Percentiles rank a stretch among this genome's conserved stretches.
These are phyloP conservation scores for Lutjanus erythropterus DNA, from an alignment of 2,113 vertebrate genomes.

Conservation along the genomic window DNA sequence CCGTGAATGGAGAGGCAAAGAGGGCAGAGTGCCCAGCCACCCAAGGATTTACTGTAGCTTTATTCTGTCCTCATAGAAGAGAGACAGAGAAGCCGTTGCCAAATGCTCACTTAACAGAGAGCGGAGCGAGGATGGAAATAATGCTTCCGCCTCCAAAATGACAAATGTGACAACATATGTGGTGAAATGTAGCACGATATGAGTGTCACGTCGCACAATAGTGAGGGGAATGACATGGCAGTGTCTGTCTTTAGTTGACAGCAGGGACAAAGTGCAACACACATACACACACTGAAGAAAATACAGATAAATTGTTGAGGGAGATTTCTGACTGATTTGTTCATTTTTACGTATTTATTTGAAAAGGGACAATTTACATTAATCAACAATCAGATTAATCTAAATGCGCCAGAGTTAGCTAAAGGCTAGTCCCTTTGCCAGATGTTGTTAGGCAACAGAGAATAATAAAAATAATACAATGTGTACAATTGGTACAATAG, in stretches of 20 bases:
- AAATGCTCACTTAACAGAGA: constrained; percentile 19
- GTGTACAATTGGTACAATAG: too few species aligned
- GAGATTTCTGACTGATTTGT: not conserved
- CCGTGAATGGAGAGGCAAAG: constrained; percentile 9
- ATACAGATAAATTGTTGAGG: not conserved
- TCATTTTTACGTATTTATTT: too few species aligned
- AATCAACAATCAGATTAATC: too few species aligned
- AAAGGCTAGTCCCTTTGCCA: too few species aligned
- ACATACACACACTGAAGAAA: not conserved
- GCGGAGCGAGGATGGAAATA: not conserved
- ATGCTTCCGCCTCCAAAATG: not conserved
- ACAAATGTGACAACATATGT: not conserved
- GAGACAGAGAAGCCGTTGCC: not conserved
- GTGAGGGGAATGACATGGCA: not conserved
- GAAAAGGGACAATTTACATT: too few species aligned
- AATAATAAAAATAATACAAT: too few species aligned
- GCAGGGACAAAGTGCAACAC: not conserved
- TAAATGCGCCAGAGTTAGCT: too few species aligned
- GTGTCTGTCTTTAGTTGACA: not conserved
- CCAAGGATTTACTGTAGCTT: constrained; percentile 8
- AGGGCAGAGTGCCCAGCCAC: constrained; percentile 24
- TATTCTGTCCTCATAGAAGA: constrained; percentile 9
- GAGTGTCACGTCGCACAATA: not conserved
- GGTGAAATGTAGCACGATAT: constrained; percentile 4
- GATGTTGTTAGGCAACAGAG: too few species aligned